Evolutionary conservation across 2,888 invertebrate species (phyloP).

Genomic region (Rhaphigaster nebulosa): DNA sequence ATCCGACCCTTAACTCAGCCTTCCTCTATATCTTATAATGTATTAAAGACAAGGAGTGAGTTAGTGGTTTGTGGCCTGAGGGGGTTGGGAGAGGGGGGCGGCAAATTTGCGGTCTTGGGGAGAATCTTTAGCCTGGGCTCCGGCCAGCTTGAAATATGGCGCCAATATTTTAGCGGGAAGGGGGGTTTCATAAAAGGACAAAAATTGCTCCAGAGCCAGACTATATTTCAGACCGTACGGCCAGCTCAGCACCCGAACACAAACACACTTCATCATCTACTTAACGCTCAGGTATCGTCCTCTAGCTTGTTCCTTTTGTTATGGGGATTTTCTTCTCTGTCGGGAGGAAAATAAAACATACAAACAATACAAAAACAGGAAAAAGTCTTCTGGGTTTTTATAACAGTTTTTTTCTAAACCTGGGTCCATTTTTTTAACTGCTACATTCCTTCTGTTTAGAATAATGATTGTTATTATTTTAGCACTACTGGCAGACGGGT

Average conservation of each 20-base stretch:
- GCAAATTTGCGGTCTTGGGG: conserved; percentile 54
- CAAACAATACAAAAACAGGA: not conserved
- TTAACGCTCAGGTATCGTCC: conserved; percentile 40
- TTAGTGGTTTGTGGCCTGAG: conserved; percentile 43
- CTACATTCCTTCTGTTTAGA: not conserved
- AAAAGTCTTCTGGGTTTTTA: not conserved
- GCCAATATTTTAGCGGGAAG: conserved; percentile 51
- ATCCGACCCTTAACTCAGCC: conserved; percentile 43
- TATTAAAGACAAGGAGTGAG: conserved; percentile 56
- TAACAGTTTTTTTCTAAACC: not conserved
- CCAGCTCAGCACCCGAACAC: conserved; percentile 30
- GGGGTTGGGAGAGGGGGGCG: not conserved
- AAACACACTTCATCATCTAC: conserved; percentile 49
- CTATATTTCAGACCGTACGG: conserved; percentile 49
- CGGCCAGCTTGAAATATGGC: conserved; percentile 53
- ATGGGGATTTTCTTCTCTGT: conserved; percentile 5
- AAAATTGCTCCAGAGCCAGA: conserved; percentile 53
- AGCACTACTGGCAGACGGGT: not conserved
- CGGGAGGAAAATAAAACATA: not conserved
- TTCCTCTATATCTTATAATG: conserved; percentile 53
- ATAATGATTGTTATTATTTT: not conserved
- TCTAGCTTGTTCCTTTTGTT: conserved; percentile 39
- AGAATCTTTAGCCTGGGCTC: conserved; percentile 48
- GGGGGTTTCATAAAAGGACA: conserved; percentile 56
- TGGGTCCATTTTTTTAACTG: not conserved